phyloP scores from a whole-genome alignment of 2,888 invertebrate species.

The Syrphus vitripennis region DNA sequence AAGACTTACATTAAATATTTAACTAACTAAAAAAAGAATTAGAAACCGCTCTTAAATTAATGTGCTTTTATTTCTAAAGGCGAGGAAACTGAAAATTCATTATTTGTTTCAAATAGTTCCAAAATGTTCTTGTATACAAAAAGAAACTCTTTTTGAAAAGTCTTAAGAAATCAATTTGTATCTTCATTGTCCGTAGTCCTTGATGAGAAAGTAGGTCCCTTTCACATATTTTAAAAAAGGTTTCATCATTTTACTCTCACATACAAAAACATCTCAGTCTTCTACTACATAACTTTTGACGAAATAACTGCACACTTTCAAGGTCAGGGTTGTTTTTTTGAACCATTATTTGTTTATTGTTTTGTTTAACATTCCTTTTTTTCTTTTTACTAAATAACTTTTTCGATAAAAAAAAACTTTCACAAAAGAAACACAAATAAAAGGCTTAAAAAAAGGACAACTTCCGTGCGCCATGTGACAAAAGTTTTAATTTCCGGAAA shows the following conservation, averaged over 20 bases:
- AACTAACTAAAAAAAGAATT: too few species aligned
- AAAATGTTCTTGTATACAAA: too few species aligned
- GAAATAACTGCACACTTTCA: neutral
- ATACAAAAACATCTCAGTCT: neutral
- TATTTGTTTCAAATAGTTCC: too few species aligned
- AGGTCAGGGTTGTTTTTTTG: neutral
- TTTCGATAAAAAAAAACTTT: neutral
- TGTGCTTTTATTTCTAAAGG: too few species aligned
- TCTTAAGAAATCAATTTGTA: too few species aligned
- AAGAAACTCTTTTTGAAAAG: too few species aligned
- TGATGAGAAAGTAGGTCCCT: too few species aligned
- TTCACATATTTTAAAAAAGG: neutral
- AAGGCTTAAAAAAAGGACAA: neutral
- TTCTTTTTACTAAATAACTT: neutral
- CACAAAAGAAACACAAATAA: neutral
- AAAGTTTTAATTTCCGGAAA: slow-evolving; percentile 16
- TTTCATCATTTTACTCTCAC: neutral
- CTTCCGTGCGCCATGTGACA: slow-evolving; percentile 9
- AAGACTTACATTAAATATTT: too few species aligned
- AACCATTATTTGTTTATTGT: neutral
- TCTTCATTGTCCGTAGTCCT: too few species aligned
- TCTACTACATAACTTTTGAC: neutral
- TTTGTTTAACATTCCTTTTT: neutral
- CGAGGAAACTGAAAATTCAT: too few species aligned
- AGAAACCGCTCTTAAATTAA: too few species aligned